phyloP scores from a whole-genome alignment of 2,888 invertebrate genomes.

The Palloptera scutellata region DNA sequence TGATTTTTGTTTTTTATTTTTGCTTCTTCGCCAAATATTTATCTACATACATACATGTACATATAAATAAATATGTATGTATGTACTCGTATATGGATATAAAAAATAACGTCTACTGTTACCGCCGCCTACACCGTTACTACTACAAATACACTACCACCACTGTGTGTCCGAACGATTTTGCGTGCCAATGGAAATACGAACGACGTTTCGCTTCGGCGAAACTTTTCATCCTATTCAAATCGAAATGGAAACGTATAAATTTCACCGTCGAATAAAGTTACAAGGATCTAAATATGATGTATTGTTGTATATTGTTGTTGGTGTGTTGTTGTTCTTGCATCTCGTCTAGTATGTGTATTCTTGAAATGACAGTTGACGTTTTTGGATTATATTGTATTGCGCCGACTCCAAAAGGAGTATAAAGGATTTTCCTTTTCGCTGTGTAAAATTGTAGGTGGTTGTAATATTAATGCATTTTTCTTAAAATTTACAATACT shows the following conservation, averaged over 20 bases:
- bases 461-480: slow-evolving; percentile 7
- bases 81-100: slow-evolving; percentile 4
- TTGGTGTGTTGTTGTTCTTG: neutral
- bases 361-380: slow-evolving; percentile 34
- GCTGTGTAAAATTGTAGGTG: slow-evolving; percentile 14
- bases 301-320: neutral
- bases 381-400: neutral
- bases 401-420: slow-evolving; percentile 25
- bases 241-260: neutral
- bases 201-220: slow-evolving; percentile 16
- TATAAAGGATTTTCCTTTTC: neutral
- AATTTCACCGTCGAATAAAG: slow-evolving; percentile 3
- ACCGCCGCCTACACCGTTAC: neutral
- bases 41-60: slow-evolving; percentile 7
- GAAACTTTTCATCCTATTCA: slow-evolving; percentile 14
- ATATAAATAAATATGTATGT: neutral
- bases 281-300: slow-evolving; percentile 20
- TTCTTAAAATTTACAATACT: too few species aligned
- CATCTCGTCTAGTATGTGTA: slow-evolving; percentile 29
- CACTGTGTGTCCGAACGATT: slow-evolving; percentile 14
- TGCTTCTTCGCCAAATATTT: slow-evolving; percentile 4
- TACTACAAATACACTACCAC: neutral
- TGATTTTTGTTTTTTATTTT: too few species aligned
- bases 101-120: slow-evolving; percentile 3
- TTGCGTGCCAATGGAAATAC: neutral